Evolutionary conservation across 2,888 invertebrate genomes (phyloP), one percentile per base, ranked within the genome.

Genomic region (Mesochorus sp.): DNA sequence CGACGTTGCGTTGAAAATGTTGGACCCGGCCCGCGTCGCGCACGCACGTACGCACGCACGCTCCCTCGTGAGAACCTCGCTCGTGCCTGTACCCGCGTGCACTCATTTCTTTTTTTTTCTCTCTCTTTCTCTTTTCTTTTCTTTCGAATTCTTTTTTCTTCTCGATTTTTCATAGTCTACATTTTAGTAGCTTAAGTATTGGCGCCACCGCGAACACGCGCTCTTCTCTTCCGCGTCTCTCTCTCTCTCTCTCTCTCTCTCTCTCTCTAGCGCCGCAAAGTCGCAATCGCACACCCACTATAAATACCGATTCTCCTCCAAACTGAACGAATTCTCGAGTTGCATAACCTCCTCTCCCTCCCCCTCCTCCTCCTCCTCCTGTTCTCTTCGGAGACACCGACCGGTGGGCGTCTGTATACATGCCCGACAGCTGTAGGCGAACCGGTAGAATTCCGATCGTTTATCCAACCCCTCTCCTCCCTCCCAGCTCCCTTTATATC

Each of bases 51-150:
- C 71, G 67, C 77, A 67, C 74, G 74, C 57, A 72, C 73, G 62
- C 44, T 59, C 61, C 31, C 77, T 80, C 80, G 80, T 80, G 80
- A 80, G 80, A 80, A 80, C 80, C 70, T 19, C 74, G 71, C 80
- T 80, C 80, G 80, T 80, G 80, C 77, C 70, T 78, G n/a, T n/a
- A n/a, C n/a, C 47, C 61, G 26, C 39, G 57, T 70, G 57, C 14
- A 59, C 70, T 57, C n/a, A 70, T 70, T 70, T 44, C 34, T 19
- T 21, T 28, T 53, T 51, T 3, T 26, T 62, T 62, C 47, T 47
- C 2, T 28, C 28, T n/a, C 49, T 5, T 12, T 34, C 17, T n/a
- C 12, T 39, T 21, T 37, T n/a, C 28, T 21, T 57, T 8, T 19
- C 37, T 19, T 1, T 14, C 21, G n/a, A n/a, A n/a, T n/a, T n/a